Percentiles rank a stretch among this genome's conserved stretches.
These are phyloP conservation scores for Bombus cullumanus DNA, from an alignment of 1,140 invertebrate species.

Conservation along the genomic window DNA sequence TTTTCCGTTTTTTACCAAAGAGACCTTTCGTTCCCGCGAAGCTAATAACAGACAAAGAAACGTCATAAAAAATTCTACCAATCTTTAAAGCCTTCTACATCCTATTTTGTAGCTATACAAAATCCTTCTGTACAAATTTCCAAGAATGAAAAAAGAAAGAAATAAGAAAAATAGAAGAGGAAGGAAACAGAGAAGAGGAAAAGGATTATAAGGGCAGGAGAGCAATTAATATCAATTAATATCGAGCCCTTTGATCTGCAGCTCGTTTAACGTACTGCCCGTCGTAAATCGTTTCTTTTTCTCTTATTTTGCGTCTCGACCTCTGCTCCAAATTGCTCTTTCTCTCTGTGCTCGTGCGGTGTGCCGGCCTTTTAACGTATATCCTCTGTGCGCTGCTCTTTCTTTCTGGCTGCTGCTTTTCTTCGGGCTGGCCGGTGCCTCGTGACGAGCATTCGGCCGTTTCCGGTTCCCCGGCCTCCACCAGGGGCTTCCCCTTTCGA, in stretches of 20 bases:
- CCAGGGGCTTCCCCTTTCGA: slow-evolving; percentile 68
- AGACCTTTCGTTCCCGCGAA: too few relatives aligned
- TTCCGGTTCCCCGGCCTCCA: slow-evolving; percentile 71
- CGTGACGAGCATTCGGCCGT: slow-evolving; percentile 71
- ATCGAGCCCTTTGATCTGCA: slow-evolving; percentile 41
- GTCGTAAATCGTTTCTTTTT: slow-evolving; percentile 42
- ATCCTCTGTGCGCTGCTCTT: slow-evolving; percentile 20
- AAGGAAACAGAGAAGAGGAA: neutral
- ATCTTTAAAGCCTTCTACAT: too few relatives aligned
- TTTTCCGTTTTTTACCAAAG: too few relatives aligned
- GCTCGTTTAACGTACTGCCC: slow-evolving; percentile 37
- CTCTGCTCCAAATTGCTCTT: slow-evolving; percentile 28
- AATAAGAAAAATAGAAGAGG: too few relatives aligned
- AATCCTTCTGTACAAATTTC: neutral
- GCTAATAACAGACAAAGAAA: too few relatives aligned
- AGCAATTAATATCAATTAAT: slow-evolving; percentile 57
- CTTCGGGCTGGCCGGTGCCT: slow-evolving; percentile 47
- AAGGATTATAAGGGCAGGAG: neutral
- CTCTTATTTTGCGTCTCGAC: slow-evolving; percentile 34
- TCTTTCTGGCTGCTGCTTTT: slow-evolving; percentile 45
- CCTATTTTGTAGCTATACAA: too few relatives aligned
- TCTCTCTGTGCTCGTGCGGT: neutral
- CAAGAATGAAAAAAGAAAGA: neutral
- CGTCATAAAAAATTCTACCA: too few relatives aligned
- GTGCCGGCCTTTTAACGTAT: slow-evolving; percentile 1